Evolutionary conservation across 2,113 vertebrate species (phyloP), one percentile per base, ranked within the genome.

Genomic region (Carettochelys insculpta): DNA sequence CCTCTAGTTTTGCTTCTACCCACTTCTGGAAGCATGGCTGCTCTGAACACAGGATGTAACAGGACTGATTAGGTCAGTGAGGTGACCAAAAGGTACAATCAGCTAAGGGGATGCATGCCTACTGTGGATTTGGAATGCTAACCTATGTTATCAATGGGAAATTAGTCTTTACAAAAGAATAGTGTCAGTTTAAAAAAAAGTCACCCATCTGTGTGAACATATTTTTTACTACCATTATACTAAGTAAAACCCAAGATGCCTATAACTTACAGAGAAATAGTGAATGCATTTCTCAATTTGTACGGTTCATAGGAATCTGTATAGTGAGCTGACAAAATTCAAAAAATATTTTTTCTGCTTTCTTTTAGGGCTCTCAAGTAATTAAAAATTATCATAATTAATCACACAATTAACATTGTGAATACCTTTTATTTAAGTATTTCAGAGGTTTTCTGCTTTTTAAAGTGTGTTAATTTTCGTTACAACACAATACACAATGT

Each of bases 111-210:
- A n/a, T 95, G 65, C 13, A 6, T 58, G 95, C 94, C 94, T 97
- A 93, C 87, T 94, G 48, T 89, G 81, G 94, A 83, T n/a, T 92
- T 92, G 87, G 73, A 77, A 78, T 0, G 87, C 83, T 79, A 88
- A 45, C 38, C 34, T 94, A 94, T 11, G 14, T 24, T 8, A 75
- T 85, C 88, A 14, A 0, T 41, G 48, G 2, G 79, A 1, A 0
- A 1, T 1, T 51, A 29, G 53, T 27, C 65, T 93, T 14, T 87
- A 88, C 29, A 65, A 73, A 43, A 73, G 10, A 73, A 38, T 47
- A 2, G 53, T 34, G 8, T 5, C 77, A 61, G 13, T 53, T 48
- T 4, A 47, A 43, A 25, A 53, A 52, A 89, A 89, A 51, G 48
- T 51, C n/a, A 38, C 71, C 9, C 9, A 51, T 71, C 25, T 87